These are phyloP conservation scores for Laspeyria flexula DNA, from an alignment of 2,888 invertebrate genomes.

Conservation along the genomic window DNA sequence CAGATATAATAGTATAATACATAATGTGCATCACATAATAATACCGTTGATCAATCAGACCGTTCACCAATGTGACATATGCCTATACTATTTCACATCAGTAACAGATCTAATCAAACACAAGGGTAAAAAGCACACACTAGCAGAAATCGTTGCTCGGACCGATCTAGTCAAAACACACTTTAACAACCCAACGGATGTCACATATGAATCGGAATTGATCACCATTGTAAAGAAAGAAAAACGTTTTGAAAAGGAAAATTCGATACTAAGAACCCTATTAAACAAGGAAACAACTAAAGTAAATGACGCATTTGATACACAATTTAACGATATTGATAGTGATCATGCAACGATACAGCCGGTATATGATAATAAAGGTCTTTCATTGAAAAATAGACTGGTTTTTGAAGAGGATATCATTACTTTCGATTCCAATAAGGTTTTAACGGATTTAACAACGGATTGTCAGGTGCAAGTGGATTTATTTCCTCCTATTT, in stretches of 20 bases:
- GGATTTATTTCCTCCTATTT: conserved; percentile 16
- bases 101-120: conserved; percentile 41
- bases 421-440: background rate
- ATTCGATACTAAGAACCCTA: background rate
- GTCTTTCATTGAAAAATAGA: conserved; percentile 18
- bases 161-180: conserved; percentile 2
- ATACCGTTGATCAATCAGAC: conserved; percentile 54
- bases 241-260: background rate
- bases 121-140: conserved; percentile 30
- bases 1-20: conserved; percentile 53
- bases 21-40: conserved; percentile 59
- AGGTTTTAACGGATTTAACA: conserved; percentile 24
- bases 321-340: too few relatives aligned
- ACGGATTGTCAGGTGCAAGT: conserved; percentile 37
- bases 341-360: background rate
- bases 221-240: background rate
- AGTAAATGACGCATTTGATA: too few relatives aligned
- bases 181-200: background rate
- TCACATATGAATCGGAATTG: background rate
- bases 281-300: background rate
- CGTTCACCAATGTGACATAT: conserved; percentile 41
- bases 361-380: background rate
- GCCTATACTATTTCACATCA: conserved; percentile 46
- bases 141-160: background rate
- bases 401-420: conserved; percentile 36